Percentiles rank a stretch among this genome's conserved stretches.
Conservation (phyloP, 2,888 invertebrate genomes). For the Myopa testacea region DNA sequence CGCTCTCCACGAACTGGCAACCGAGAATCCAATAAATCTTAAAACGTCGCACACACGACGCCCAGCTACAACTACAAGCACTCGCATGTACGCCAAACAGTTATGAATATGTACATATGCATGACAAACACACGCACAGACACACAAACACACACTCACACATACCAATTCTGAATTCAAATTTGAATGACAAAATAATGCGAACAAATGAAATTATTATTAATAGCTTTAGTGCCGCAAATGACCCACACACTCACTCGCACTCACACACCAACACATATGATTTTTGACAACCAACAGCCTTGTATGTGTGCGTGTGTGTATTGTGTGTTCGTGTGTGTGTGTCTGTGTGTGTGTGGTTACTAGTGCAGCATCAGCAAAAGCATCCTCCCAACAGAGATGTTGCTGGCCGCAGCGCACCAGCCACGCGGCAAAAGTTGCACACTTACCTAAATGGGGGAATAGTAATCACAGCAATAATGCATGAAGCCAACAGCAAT, state of each 20-base stretch:
- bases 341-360: neutral
- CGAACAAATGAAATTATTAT: conserved; percentile 36
- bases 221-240: conserved; percentile 30
- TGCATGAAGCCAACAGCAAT: conserved; percentile 19
- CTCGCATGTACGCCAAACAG: neutral
- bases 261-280: neutral
- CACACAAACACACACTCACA: neutral
- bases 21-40: conserved; percentile 36
- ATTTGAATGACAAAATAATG: conserved; percentile 29
- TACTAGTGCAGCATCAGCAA: neutral
- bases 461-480: conserved; percentile 33
- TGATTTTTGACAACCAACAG: neutral
- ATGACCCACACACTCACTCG: neutral
- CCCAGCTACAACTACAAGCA: neutral
- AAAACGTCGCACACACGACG: conserved; percentile 17
- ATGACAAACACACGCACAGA: neutral
- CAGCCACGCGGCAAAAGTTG: conserved; percentile 20
- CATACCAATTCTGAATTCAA: conserved; percentile 13
- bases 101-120: neutral
- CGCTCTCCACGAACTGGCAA: neutral
- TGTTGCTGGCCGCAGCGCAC: neutral
- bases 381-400: neutral
- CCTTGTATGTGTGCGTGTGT: neutral
- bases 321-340: neutral
- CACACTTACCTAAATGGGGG: conserved; percentile 15